A percentile compares a stretch with the other conserved stretches of the same genome.
Conservation (phyloP, 2,888 invertebrate species). For the Luperina testacea region DNA sequence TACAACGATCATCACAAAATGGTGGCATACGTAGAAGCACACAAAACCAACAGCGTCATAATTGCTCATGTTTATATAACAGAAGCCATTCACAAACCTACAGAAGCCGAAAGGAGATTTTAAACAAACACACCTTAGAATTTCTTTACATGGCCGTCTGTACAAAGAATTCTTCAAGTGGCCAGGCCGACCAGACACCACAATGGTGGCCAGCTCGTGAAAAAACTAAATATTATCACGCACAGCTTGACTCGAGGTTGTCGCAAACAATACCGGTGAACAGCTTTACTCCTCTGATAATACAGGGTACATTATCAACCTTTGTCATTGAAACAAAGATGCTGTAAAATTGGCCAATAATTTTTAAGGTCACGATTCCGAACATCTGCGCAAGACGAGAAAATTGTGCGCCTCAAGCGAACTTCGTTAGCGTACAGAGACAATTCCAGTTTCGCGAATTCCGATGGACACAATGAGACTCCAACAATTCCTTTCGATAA, state of each 20-base stretch:
- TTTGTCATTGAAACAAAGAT: constrained; percentile 68
- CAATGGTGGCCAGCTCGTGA: constrained; percentile 80
- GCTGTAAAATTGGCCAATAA: constrained; percentile 64
- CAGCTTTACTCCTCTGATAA: constrained; percentile 59
- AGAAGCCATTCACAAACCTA: constrained; percentile 85
- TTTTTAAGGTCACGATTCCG: constrained; percentile 63
- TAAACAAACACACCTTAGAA: constrained; percentile 86
- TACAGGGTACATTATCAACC: constrained; percentile 56
- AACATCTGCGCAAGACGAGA: constrained; percentile 68
- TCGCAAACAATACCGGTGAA: constrained; percentile 74
- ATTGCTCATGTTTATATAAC: constrained; percentile 85
- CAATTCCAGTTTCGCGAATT: constrained; percentile 89
- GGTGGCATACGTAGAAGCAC: constrained; percentile 67
- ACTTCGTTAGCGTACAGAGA: constrained; percentile 86
- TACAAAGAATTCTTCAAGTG: constrained; percentile 85
- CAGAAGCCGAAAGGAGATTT: constrained; percentile 88
- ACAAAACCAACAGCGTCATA: constrained; percentile 77
- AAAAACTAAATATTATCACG: constrained; percentile 89
- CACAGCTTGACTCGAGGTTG: constrained; percentile 80
- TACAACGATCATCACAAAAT: constrained; percentile 59
- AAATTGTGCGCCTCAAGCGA: constrained; percentile 71
- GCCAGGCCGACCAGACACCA: constrained; percentile 77
- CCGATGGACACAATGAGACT: constrained; percentile 81
- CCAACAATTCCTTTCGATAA: constrained; percentile 79
- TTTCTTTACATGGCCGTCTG: constrained; percentile 80